These are phyloP conservation scores for Semotilus atromaculatus DNA, from an alignment of 2,797 vertebrate species.

Conservation along the genomic window DNA sequence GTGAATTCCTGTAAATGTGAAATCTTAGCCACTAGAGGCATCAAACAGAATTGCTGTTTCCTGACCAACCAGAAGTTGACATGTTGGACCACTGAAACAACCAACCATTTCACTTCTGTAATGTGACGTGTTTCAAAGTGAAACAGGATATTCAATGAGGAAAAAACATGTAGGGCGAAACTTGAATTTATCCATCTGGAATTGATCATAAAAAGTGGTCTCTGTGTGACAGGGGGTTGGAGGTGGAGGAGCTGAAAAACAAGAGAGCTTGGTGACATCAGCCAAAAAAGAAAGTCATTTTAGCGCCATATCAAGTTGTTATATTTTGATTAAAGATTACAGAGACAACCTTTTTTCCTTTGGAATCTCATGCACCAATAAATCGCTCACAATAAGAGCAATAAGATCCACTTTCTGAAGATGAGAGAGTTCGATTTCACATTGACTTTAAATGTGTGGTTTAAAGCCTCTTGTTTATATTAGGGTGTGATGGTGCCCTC, in stretches of 20 bases:
- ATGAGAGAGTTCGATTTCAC: not conserved
- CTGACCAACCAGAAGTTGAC: not conserved
- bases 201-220: conserved; percentile 20
- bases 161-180: conserved; percentile 11
- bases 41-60: not conserved
- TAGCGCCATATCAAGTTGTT: conserved; percentile 7
- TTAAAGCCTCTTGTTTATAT: not conserved
- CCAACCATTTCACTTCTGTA: conserved; percentile 1
- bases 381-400: not conserved
- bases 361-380: not conserved
- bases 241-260: conserved; percentile 23
- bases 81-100: conserved; percentile 5
- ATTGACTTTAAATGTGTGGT: not conserved
- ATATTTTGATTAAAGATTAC: conserved; percentile 13
- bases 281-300: conserved; percentile 12
- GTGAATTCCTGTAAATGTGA: not conserved
- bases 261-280: conserved; percentile 7
- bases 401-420: not conserved
- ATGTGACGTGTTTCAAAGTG: conserved; percentile 5
- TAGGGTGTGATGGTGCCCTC: not conserved
- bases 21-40: not conserved
- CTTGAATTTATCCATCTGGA: conserved; percentile 33
- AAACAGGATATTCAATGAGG: conserved; percentile 13
- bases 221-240: conserved; percentile 10
- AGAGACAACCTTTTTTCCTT: not conserved